These are phyloP conservation scores for Tympanuchus pallidicinctus DNA, from an alignment of 2,113 vertebrate species.

Conservation along the genomic window DNA sequence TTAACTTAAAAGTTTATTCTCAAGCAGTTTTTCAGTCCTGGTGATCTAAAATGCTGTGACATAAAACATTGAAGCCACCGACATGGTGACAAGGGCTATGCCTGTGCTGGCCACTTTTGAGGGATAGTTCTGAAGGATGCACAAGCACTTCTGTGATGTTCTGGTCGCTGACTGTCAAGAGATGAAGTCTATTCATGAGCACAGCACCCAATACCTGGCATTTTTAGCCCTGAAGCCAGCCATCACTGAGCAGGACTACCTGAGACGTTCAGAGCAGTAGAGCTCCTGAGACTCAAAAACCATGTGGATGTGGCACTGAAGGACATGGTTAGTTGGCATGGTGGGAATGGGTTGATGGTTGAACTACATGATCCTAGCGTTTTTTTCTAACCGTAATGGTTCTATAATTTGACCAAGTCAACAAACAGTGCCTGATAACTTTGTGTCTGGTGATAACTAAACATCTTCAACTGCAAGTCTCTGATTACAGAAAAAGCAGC, in stretches of 20 bases:
- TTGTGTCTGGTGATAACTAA: constrained; percentile 25
- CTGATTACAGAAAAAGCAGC: background rate
- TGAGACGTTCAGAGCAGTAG: background rate
- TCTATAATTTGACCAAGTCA: background rate
- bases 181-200: background rate
- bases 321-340: too few relatives aligned
- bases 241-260: background rate
- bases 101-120: background rate
- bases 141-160: background rate
- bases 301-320: too few relatives aligned
- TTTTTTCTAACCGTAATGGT: too few relatives aligned
- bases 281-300: background rate
- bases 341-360: too few relatives aligned
- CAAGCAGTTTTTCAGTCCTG: background rate
- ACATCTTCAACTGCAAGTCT: background rate
- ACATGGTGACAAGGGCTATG: background rate
- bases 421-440: background rate
- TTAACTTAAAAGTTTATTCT: background rate
- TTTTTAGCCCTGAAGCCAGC: background rate
- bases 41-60: background rate
- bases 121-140: background rate
- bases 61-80: background rate
- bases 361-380: too few relatives aligned
- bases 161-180: background rate
- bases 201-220: background rate